Percentiles rank a stretch among this genome's conserved stretches.
Conservation (phyloP, 2,797 vertebrate genomes). For the Mus caroli region DNA sequence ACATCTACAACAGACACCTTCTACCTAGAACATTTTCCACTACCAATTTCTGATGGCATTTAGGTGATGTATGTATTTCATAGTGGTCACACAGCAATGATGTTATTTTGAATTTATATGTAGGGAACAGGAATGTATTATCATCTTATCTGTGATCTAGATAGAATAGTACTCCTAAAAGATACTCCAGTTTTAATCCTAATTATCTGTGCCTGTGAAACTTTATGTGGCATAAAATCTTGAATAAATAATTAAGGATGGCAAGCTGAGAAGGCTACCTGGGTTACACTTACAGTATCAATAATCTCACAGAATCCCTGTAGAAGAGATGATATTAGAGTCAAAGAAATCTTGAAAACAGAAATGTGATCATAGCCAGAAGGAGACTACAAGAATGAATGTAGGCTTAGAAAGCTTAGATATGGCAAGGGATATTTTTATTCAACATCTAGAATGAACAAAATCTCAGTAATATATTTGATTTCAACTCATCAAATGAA, state of each 20-base stretch:
- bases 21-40: background rate
- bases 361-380: background rate
- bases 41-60: background rate
- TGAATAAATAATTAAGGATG: background rate
- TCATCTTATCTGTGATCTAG: background rate
- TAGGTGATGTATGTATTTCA: background rate
- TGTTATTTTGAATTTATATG: background rate
- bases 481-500: background rate
- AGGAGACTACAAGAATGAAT: background rate
- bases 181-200: background rate
- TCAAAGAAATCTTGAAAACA: background rate
- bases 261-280: background rate
- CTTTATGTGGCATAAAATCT: background rate
- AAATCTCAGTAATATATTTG: fast-evolving
- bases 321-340: background rate
- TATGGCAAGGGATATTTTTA: background rate
- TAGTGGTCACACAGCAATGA: background rate
- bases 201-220: background rate
- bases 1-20: background rate
- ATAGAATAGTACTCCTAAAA: background rate
- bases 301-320: background rate
- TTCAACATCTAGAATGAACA: background rate
- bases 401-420: background rate
- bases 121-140: background rate
- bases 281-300: background rate